phyloP scores from a whole-genome alignment of 2,113 vertebrate species.

The Setophaga petechia region DNA sequence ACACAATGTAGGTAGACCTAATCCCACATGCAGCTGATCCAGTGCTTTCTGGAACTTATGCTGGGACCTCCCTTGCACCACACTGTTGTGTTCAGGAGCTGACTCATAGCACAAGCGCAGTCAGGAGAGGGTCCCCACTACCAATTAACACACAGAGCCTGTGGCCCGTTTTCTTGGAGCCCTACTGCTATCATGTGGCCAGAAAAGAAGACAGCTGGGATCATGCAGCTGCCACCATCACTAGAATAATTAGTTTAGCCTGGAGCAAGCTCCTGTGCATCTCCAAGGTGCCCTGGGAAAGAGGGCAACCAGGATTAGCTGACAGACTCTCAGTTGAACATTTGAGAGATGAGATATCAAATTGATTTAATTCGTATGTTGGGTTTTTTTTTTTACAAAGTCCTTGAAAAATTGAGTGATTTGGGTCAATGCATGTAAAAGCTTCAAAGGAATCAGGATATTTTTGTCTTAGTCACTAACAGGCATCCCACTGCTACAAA shows the following conservation, averaged over 20 bases:
- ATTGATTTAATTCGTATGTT: conserved; percentile 62
- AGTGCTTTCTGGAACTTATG: background rate
- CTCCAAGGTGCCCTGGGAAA: conserved; percentile 61
- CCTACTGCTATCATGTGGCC: conserved; percentile 63
- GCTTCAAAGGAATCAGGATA: conserved; percentile 35
- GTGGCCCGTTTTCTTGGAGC: conserved; percentile 45
- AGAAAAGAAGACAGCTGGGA: conserved; percentile 52
- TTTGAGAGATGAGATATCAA: conserved; percentile 57
- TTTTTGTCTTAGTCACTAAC: conserved; percentile 32
- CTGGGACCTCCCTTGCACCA: background rate
- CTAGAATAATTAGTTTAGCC: conserved; percentile 62
- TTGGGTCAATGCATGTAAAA: conserved; percentile 27
- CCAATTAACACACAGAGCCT: background rate
- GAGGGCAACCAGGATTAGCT: conserved; percentile 15
- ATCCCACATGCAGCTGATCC: background rate
- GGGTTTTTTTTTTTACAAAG: background rate
- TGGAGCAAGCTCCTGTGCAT: conserved; percentile 24
- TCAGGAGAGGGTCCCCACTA: background rate
- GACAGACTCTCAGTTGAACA: conserved; percentile 40
- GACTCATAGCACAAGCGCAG: background rate
- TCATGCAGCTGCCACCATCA: conserved; percentile 26
- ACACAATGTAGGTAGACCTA: background rate
- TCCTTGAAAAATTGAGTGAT: conserved; percentile 34
- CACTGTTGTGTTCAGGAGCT: background rate
- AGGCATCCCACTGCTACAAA: conserved; percentile 33